These are phyloP conservation scores for Amphiprion clarkii DNA, from an alignment of 2,797 vertebrate genomes.

Conservation along the genomic window DNA sequence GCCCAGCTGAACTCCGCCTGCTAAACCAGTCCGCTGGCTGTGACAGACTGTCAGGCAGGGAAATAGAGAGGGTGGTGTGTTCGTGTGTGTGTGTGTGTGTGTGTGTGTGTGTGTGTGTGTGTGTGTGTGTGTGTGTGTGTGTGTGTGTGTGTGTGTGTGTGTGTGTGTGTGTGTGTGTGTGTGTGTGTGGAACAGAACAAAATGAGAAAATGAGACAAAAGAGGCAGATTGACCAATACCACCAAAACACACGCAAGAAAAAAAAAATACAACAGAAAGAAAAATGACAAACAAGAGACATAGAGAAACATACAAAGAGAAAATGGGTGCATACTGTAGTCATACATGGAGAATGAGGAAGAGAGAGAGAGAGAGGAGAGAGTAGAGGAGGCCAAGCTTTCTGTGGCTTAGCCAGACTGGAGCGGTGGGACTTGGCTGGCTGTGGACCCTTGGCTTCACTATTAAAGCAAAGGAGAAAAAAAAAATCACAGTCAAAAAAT, in stretches of 20 bases:
- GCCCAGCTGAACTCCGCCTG: slow-evolving; percentile 77
- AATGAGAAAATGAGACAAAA: slow-evolving; percentile 60
- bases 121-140: background rate
- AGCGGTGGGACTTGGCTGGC: slow-evolving; percentile 85
- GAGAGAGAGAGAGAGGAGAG: slow-evolving; percentile 47
- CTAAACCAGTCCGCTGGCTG: slow-evolving; percentile 76
- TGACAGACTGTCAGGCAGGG: slow-evolving; percentile 74
- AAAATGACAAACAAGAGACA: slow-evolving; percentile 39
- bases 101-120: slow-evolving; percentile 1
- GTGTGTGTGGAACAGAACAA: slow-evolving; percentile 22
- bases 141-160: background rate
- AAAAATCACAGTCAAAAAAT: slow-evolving; percentile 82
- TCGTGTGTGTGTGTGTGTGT: slow-evolving; percentile 30
- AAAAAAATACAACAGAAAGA: slow-evolving; percentile 45
- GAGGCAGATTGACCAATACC: slow-evolving; percentile 57
- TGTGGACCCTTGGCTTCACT: slow-evolving; percentile 82
- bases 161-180: slow-evolving; percentile 5
- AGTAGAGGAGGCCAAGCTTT: slow-evolving; percentile 74
- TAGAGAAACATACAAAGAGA: slow-evolving; percentile 50
- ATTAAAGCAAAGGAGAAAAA: slow-evolving; percentile 68
- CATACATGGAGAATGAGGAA: slow-evolving; percentile 48
- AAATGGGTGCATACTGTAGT: slow-evolving; percentile 47
- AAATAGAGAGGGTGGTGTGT: slow-evolving; percentile 61
- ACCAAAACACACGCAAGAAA: slow-evolving; percentile 59
- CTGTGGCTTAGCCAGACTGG: slow-evolving; percentile 83